Evolutionary conservation across 2,797 vertebrate species (phyloP).

Genomic region (Sebastolobus altivelis): DNA sequence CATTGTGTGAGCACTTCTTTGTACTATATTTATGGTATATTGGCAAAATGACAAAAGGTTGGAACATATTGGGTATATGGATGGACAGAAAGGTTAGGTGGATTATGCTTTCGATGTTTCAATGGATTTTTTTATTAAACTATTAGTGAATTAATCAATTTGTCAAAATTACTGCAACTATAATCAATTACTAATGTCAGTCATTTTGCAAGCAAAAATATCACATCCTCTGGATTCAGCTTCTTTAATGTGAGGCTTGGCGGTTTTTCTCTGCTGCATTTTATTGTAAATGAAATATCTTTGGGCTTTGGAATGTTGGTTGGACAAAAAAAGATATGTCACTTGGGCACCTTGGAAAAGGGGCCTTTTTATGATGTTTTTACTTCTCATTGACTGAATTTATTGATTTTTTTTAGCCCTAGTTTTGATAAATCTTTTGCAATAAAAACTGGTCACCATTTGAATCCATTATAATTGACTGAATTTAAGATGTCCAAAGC

Average conservation of each 20-base stretch:
- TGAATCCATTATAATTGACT: neutral
- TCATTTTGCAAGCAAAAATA: neutral
- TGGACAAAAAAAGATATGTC: neutral
- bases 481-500: slow-evolving; percentile 2
- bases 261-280: neutral
- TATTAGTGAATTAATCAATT: neutral
- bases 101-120: neutral
- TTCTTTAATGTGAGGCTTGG: neutral
- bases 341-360: neutral
- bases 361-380: neutral
- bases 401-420: neutral
- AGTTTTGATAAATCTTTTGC: neutral
- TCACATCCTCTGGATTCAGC: neutral
- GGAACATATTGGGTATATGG: neutral
- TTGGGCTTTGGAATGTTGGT: neutral
- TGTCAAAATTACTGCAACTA: too few species aligned
- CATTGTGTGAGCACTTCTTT: neutral
- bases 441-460: neutral
- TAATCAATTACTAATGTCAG: neutral
- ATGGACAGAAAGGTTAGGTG: neutral
- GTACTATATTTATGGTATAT: neutral
- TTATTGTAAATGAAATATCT: neutral
- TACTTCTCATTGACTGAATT: too few species aligned
- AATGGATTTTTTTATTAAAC: neutral
- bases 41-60: neutral